Evolutionary conservation across 2,113 vertebrate species (phyloP).

Genomic region (Eretmochelys imbricata): DNA sequence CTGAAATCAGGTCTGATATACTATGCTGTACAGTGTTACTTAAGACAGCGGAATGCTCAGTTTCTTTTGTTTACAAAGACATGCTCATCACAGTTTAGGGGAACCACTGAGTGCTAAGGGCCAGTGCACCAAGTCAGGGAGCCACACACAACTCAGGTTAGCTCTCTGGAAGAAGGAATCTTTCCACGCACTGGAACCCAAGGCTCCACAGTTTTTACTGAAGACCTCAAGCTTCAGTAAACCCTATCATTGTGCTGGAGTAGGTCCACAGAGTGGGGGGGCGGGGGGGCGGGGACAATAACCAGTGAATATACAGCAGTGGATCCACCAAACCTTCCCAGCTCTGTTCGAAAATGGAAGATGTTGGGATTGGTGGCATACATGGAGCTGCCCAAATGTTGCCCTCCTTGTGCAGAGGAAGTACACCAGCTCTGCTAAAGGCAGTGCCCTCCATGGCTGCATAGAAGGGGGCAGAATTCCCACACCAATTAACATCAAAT

Average conservation of each 20-base stretch:
- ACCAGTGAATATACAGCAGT: background rate
- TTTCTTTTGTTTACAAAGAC: background rate
- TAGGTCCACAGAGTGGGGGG: background rate
- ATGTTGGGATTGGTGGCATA: background rate
- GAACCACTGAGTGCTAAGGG: background rate
- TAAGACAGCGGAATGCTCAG: no score
- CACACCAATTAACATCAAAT: background rate
- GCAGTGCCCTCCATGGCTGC: background rate
- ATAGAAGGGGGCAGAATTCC: background rate
- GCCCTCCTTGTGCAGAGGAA: background rate
- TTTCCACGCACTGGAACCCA: background rate
- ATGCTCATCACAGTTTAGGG: background rate
- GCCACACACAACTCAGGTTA: background rate
- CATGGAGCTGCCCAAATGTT: background rate
- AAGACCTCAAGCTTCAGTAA: background rate
- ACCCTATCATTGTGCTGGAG: background rate
- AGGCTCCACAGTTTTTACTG: background rate
- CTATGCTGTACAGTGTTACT: fast-evolving
- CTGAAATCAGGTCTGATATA: background rate
- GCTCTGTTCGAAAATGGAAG: background rate
- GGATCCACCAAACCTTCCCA: background rate
- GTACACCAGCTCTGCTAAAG: background rate
- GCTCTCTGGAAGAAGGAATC: background rate
- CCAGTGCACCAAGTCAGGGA: fast-evolving
- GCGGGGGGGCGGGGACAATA: background rate